A percentile compares a stretch with the other conserved stretches of the same genome.
These are phyloP conservation scores for Graptemys geographica DNA, from an alignment of 2,797 vertebrate genomes.

Conservation along the genomic window DNA sequence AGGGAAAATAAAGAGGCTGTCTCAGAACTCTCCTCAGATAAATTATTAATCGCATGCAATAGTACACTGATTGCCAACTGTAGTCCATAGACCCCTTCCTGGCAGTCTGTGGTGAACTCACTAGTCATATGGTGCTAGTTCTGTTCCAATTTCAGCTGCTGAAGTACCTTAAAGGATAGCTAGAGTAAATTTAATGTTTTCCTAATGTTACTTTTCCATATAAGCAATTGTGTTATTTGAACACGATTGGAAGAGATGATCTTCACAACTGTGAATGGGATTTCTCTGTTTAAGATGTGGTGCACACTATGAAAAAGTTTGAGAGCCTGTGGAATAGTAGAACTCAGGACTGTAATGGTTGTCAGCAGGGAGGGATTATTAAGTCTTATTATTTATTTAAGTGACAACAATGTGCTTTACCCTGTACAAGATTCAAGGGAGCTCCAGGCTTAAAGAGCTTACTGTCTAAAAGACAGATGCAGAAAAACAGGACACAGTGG, in stretches of 20 bases:
- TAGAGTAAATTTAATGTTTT: background rate
- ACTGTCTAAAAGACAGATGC: background rate
- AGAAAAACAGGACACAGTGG: background rate
- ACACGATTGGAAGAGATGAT: background rate
- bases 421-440: background rate
- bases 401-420: background rate
- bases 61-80: background rate
- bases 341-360: background rate
- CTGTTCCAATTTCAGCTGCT: background rate
- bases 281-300: background rate
- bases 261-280: background rate
- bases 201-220: background rate
- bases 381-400: background rate
- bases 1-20: background rate
- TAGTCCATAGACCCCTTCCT: fast-evolving
- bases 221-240: background rate
- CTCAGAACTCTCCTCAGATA: background rate
- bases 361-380: background rate
- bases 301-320: background rate
- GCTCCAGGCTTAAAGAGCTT: background rate
- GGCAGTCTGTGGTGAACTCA: background rate
- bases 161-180: background rate
- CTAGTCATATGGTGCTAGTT: background rate
- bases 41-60: background rate
- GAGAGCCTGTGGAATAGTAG: background rate